Evolutionary conservation across 2,113 vertebrate genomes (phyloP), one percentile per base, ranked within the genome.

Genomic region (Raja brachyura): DNA sequence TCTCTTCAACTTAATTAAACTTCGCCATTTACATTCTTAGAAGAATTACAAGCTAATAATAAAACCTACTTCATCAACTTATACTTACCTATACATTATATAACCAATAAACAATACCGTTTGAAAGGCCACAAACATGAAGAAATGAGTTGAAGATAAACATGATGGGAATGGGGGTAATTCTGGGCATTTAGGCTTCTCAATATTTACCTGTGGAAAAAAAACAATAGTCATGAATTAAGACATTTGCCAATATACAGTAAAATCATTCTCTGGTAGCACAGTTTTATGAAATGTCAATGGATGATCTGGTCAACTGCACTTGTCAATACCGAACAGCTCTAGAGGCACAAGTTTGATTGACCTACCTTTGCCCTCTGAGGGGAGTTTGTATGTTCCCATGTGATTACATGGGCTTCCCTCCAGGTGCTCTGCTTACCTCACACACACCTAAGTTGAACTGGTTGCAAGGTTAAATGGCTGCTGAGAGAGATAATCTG

Each of bases 31-130:
- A 14, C 39, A 92, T 74, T 73, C 22, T 1, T 28, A 73, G 8
- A 92, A 90, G 63, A 6, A 31, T 16, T 39, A 90, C n/a, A 66
- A 90, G 28, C 63, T 13, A 9, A 8, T 73, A 63, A 33, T 74
- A 54, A 63, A 73, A 74, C 14, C 76, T 22, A 6, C 22, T 77
- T 93, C 75, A 93, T 20, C 16, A 61, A 31, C 20, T 18, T 63
- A 85, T 1, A 95, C 98, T 97, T 95, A 99, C 99, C 97, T 98
- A 95, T 99, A 99, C 97, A 99, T 97, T 94, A 99, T 94, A 94
- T 99, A 99, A 94, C 97, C 97, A 93, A 99, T 95, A 95, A 99
- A 98, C 20, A 99, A 94, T 94, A 99, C 95, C 0, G 97, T 98
- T 93, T 99, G 98, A 93, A 97, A 88, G 0, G 96, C 96, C n/a